phyloP scores from a whole-genome alignment of 2,888 invertebrate genomes.

The Blastobasis lacticolella region DNA sequence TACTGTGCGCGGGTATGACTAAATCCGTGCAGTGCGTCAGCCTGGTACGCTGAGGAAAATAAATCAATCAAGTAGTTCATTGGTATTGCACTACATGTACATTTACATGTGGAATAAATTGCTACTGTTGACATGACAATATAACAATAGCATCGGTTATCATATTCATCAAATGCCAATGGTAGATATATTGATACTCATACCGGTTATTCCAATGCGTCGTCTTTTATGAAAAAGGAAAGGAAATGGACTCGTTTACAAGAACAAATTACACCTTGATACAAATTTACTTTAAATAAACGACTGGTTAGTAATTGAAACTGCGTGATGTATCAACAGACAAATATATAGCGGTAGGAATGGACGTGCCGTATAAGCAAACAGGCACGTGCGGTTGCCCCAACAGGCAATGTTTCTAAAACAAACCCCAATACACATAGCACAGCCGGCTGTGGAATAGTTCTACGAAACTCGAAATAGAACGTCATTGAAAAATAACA shows the following conservation, averaged over 20 bases:
- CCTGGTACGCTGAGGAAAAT: too few relatives aligned
- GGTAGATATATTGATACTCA: too few relatives aligned
- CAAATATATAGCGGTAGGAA: constrained; percentile 4
- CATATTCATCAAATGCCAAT: too few relatives aligned
- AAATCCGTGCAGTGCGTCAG: too few relatives aligned
- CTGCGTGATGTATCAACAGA: constrained; percentile 29
- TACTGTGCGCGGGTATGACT: background rate
- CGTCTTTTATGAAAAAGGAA: constrained; percentile 2
- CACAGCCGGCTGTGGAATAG: constrained; percentile 30
- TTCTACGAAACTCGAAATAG: constrained; percentile 23
- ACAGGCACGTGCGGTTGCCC: constrained; percentile 59
- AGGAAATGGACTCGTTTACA: background rate
- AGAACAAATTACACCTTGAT: too few relatives aligned
- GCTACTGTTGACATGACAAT: too few relatives aligned
- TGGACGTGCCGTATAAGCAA: constrained; percentile 49
- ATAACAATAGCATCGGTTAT: too few relatives aligned
- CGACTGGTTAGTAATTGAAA: constrained; percentile 5
- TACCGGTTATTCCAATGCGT: too few relatives aligned
- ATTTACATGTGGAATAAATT: too few relatives aligned
- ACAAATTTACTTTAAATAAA: background rate
- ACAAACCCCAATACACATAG: constrained; percentile 50
- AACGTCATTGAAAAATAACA: too few relatives aligned
- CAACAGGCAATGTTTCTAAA: constrained; percentile 57
- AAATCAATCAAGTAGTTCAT: too few relatives aligned
- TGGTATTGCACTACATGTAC: too few relatives aligned